Evolutionary conservation across 1,140 invertebrate species (phyloP), one percentile per base, ranked within the genome.

Genomic region (Caenorhabditis briggsae): DNA sequence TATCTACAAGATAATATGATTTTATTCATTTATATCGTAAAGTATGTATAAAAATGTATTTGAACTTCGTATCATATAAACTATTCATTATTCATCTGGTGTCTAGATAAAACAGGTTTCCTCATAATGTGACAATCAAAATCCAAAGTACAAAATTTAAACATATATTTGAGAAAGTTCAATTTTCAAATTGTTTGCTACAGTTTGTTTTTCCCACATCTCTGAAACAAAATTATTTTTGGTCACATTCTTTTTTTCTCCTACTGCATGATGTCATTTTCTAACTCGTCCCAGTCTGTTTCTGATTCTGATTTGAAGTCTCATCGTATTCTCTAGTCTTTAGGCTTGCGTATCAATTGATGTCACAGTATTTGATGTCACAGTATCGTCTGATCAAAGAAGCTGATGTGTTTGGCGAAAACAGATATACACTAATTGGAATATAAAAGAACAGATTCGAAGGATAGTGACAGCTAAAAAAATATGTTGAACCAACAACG

Each of bases 361-460:
- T 78, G 46, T 50, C 46, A 78, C 33, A 9, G 64, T 46, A 78
- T 50, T 23, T 78, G 70, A 78, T 78, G 46, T 50, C 46, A 78
- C 33, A 9, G 64, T 46, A 48, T 78, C 70, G 11, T 78, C 20
- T 78, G 46, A 78, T n/a, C 46, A 78, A 48, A 78, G 33, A 78
- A 78, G 20, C 70, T 18, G 46, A 18, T 50, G 9, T 78, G 33
- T 78, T 78, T 78, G 70, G 70, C 70, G 70, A 78, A 78, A 78
- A 78, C 70, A 50, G 46, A 50, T 25, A 78, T 43, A 18, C 18
- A 23, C 33, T 33, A 25, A 78, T 50, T 12, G 20, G 70, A 5
- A 23, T 78, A 78, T 50, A 78, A 78, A 78, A 20, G 14, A n/a
- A 78, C 9, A 14, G 11, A 43, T 23, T 8, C 5, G 23, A 2